Evolutionary conservation across 2,888 invertebrate genomes (phyloP).

Genomic region (Trisateles emortualis): DNA sequence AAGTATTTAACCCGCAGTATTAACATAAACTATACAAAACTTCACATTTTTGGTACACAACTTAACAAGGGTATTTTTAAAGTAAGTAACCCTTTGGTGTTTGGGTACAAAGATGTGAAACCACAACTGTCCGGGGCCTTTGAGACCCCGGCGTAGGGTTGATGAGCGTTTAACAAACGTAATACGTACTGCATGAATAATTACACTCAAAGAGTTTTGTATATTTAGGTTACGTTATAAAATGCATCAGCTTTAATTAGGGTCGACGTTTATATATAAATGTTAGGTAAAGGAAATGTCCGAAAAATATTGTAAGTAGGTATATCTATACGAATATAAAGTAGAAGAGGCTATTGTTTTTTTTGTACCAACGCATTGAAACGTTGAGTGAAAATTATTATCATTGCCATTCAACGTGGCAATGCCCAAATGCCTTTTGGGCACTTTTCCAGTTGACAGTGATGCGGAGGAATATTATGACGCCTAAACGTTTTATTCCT

Average conservation of each 20-base stretch:
- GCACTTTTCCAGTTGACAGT: no score
- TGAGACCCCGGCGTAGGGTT: constrained; percentile 44
- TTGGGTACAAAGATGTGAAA: constrained; percentile 48
- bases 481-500: no score
- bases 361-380: no score
- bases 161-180: constrained; percentile 41
- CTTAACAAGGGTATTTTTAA: constrained; percentile 29
- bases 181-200: constrained; percentile 47
- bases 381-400: no score
- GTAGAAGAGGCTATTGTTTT: no score
- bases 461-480: no score
- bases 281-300: no score
- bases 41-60: constrained; percentile 7
- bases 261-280: neutral
- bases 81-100: constrained; percentile 27
- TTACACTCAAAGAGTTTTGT: constrained; percentile 31
- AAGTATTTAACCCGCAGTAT: neutral
- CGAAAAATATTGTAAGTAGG: no score
- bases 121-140: constrained; percentile 52
- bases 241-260: constrained; percentile 5
- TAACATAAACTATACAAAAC: neutral
- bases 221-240: constrained; percentile 25
- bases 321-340: no score
- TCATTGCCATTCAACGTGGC: no score
- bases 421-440: no score